A percentile compares a stretch with the other conserved stretches of the same genome.
Conservation (phyloP, 2,797 vertebrate species). For the Trematomus bernacchii region DNA sequence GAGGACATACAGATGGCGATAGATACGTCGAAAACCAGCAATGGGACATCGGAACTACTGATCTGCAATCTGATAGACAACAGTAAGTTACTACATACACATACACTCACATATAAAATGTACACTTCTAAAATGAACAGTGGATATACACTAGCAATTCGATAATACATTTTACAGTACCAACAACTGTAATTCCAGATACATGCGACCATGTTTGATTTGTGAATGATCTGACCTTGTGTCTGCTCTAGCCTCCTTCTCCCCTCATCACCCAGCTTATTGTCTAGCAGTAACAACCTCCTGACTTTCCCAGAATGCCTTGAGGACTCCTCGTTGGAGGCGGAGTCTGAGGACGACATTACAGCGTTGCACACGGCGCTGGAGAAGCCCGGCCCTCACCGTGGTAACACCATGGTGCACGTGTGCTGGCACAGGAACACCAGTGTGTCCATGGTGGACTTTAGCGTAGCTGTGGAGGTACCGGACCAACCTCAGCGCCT, state of each 20-base stretch:
- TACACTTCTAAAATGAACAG: not conserved
- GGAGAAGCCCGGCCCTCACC: constrained; percentile 92
- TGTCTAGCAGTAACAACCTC: constrained; percentile 77
- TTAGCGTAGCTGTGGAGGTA: constrained; percentile 98
- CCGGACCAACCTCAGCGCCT: constrained; percentile 73
- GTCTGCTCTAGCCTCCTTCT: constrained; percentile 59
- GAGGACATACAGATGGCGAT: constrained; percentile 95
- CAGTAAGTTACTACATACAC: constrained; percentile 81
- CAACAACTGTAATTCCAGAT: constrained; percentile 14
- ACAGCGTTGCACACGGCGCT: constrained; percentile 89
- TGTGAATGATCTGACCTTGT: constrained; percentile 61
- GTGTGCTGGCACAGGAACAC: constrained; percentile 99
- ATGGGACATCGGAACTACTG: constrained; percentile 88
- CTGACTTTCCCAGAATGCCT: constrained; percentile 91
- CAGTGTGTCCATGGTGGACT: constrained; percentile 99
- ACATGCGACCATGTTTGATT: not conserved
- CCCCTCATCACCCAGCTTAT: constrained; percentile 57
- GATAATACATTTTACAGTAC: not conserved
- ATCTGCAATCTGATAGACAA: constrained; percentile 88
- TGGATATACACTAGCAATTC: not conserved
- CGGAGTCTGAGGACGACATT: constrained; percentile 96
- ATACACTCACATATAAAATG: not conserved
- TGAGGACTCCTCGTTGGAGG: constrained; percentile 91
- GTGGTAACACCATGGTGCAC: constrained; percentile 98
- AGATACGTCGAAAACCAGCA: constrained; percentile 91